Conservation (phyloP, 1,140 invertebrate species). For the Nasonia giraulti region DNA sequence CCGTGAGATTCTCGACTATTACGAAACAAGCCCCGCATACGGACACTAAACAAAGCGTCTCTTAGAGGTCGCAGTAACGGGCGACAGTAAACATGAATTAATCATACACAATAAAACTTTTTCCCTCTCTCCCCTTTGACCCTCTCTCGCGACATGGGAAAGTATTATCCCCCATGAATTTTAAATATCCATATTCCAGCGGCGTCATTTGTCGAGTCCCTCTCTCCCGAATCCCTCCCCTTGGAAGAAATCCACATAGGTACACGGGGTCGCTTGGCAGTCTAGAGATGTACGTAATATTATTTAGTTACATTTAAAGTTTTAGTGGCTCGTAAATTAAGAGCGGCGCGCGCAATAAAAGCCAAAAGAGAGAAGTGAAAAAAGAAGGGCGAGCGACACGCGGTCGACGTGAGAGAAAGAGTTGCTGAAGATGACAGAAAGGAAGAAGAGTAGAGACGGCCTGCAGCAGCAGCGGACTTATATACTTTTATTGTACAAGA, state of each 20-base stretch:
- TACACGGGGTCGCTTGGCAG: constrained; percentile 7
- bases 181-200: constrained; percentile 37
- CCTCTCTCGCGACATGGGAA: background rate
- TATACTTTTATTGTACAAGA: constrained; percentile 55
- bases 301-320: constrained; percentile 48
- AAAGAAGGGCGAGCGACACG: background rate
- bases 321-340: constrained; percentile 42
- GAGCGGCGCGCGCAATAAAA: constrained; percentile 14
- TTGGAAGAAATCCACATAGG: background rate
- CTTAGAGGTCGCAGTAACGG: background rate
- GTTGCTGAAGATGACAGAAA: constrained; percentile 19
- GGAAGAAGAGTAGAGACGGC: background rate
- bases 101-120: constrained; percentile 37
- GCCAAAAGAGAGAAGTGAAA: background rate
- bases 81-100: constrained; percentile 16
- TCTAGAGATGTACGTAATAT: constrained; percentile 29
- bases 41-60: background rate
- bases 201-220: constrained; percentile 22
- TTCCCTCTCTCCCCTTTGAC: background rate
- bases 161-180: constrained; percentile 33
- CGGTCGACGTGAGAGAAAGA: constrained; percentile 18
- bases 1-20: background rate
- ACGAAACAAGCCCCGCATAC: background rate
- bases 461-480: background rate
- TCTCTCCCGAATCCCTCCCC: background rate